phyloP scores from a whole-genome alignment of 2,797 vertebrate genomes.

The Parotocinclus haroldoi region DNA sequence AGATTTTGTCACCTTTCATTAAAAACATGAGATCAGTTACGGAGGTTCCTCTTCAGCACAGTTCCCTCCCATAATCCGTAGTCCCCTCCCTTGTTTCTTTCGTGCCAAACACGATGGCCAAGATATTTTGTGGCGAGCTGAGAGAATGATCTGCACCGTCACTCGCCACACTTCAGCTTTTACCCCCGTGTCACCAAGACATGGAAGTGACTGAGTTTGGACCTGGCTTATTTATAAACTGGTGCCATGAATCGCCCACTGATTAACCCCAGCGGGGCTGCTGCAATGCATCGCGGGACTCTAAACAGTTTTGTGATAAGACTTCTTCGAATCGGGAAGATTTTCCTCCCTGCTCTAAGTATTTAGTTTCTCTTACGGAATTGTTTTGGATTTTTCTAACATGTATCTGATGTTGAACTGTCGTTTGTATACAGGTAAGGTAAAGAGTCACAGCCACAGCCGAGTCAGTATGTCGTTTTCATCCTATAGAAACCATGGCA shows the following conservation, averaged over 20 bases:
- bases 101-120: too few relatives aligned
- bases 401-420: constrained; percentile 28
- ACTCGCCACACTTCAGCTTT: too few relatives aligned
- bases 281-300: constrained; percentile 51
- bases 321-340: constrained; percentile 36
- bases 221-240: constrained; percentile 21
- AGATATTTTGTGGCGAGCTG: too few relatives aligned
- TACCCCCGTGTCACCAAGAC: not conserved
- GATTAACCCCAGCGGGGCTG: constrained; percentile 1
- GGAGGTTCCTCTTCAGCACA: constrained; percentile 32
- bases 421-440: constrained; percentile 25
- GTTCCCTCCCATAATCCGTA: not conserved
- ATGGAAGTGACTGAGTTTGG: constrained; percentile 11
- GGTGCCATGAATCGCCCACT: constrained; percentile 31
- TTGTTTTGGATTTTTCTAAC: constrained; percentile 28
- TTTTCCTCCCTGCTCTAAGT: constrained; percentile 39
- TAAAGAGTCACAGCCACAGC: constrained; percentile 3
- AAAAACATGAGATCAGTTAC: constrained; percentile 5
- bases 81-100: too few relatives aligned
- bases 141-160: too few relatives aligned
- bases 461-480: constrained; percentile 35
- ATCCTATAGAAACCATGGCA: constrained; percentile 42
- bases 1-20: constrained; percentile 63
- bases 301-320: constrained; percentile 28
- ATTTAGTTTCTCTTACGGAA: constrained; percentile 43